Evolutionary conservation across 1,140 invertebrate genomes (phyloP).

Genomic region (Drosophila tropicalis): DNA sequence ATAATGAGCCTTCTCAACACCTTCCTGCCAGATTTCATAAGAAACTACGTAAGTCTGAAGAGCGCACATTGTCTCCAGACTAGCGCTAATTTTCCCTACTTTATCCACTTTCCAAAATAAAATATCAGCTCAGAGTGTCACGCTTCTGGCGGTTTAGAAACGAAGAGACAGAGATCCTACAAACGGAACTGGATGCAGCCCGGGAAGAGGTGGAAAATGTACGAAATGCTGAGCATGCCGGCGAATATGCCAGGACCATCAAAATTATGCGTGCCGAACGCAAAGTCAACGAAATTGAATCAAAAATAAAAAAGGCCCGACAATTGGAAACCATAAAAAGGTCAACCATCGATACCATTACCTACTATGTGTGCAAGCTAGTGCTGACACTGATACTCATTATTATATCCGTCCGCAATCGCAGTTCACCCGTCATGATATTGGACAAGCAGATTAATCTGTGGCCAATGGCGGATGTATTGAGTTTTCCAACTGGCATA

Average conservation of each 20-base stretch:
- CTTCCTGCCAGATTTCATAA: conserved; percentile 66
- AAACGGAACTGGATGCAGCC: conserved; percentile 50
- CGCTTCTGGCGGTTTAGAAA: conserved; percentile 47
- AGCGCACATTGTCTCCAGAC: neutral
- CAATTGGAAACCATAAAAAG: conserved; percentile 50
- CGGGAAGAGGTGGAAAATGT: conserved; percentile 55
- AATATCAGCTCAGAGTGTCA: conserved; percentile 56
- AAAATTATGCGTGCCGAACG: conserved; percentile 75
- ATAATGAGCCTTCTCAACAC: conserved; percentile 67
- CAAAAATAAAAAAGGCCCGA: conserved; percentile 42
- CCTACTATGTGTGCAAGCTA: conserved; percentile 59
- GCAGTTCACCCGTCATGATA: conserved; percentile 63
- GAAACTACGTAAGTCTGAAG: conserved; percentile 61
- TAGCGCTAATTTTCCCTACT: too few species aligned
- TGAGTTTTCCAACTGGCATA: conserved; percentile 76
- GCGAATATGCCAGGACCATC: conserved; percentile 65
- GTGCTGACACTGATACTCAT: conserved; percentile 58
- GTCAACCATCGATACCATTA: conserved; percentile 57
- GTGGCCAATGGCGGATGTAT: conserved; percentile 58
- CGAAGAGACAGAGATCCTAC: conserved; percentile 21
- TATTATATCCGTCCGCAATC: conserved; percentile 62
- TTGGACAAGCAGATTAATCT: conserved; percentile 66
- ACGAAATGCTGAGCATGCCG: conserved; percentile 42
- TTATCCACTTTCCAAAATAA: too few species aligned
- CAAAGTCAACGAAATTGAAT: conserved; percentile 52